phyloP scores from a whole-genome alignment of 1,140 invertebrate genomes.

The Drosophila guanche region DNA sequence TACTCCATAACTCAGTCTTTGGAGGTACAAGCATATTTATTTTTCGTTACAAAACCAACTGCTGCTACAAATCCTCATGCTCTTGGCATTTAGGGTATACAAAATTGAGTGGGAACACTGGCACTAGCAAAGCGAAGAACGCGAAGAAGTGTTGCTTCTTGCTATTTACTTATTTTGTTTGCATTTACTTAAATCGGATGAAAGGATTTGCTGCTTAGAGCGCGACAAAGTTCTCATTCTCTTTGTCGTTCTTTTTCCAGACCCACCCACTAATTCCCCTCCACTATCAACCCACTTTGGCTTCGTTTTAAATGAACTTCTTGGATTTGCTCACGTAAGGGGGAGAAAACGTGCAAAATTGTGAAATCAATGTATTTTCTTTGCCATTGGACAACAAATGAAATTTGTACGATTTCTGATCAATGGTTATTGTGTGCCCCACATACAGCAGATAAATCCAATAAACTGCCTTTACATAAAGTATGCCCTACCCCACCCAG shows the following conservation, averaged over 20 bases:
- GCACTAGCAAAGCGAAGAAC: constrained; percentile 21
- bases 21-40: too few relatives aligned
- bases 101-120: too few relatives aligned
- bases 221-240: constrained; percentile 51
- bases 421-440: constrained; percentile 50
- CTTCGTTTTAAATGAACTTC: constrained; percentile 54
- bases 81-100: too few relatives aligned
- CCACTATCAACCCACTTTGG: constrained; percentile 7
- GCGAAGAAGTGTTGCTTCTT: constrained; percentile 70
- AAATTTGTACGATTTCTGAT: constrained; percentile 53
- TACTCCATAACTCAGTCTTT: too few relatives aligned
- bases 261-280: not conserved
- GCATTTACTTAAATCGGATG: constrained; percentile 82
- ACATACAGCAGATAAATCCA: constrained; percentile 57
- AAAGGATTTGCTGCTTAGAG: constrained; percentile 81
- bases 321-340: not conserved
- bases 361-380: constrained; percentile 40
- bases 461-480: constrained; percentile 6
- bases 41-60: too few relatives aligned
- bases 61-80: too few relatives aligned
- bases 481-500: not conserved
- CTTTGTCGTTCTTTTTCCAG: not conserved
- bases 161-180: constrained; percentile 82
- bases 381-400: constrained; percentile 21
- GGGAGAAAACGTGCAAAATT: constrained; percentile 53